Evolutionary conservation across 2,113 vertebrate genomes (phyloP).

Genomic region (Motacilla alba): DNA sequence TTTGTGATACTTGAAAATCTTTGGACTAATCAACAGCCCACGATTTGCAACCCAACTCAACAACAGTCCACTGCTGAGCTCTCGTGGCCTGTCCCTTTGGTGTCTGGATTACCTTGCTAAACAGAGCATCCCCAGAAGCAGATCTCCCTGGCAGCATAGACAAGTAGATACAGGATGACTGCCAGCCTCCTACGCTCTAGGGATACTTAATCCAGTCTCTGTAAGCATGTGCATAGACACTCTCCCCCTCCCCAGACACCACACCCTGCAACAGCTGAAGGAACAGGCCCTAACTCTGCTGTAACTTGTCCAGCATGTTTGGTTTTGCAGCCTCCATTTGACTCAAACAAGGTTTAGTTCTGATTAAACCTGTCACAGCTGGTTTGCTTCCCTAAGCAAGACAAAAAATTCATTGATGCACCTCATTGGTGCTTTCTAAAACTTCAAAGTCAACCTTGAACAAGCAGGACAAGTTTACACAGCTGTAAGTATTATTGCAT

Average conservation of each 20-base stretch:
- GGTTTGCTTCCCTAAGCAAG: slow-evolving; percentile 33
- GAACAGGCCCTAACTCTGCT: slow-evolving; percentile 11
- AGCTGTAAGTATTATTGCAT: slow-evolving; percentile 6
- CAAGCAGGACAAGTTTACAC: slow-evolving; percentile 29
- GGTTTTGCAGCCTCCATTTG: slow-evolving; percentile 27
- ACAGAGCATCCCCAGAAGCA: slow-evolving; percentile 12
- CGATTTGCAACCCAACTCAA: slow-evolving; percentile 19
- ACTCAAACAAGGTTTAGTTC: slow-evolving; percentile 10
- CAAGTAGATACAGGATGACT: slow-evolving; percentile 21
- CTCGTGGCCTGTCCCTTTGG: not conserved
- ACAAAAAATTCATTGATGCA: slow-evolving; percentile 22
- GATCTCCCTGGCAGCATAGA: not conserved
- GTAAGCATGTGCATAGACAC: not conserved
- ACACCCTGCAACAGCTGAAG: slow-evolving; percentile 60
- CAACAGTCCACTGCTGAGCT: not conserved
- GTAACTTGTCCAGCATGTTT: slow-evolving; percentile 20
- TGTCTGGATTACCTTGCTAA: not conserved
- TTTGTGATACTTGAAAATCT: slow-evolving; percentile 33
- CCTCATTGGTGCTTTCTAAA: slow-evolving; percentile 12
- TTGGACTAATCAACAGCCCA: not conserved
- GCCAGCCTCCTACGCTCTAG: not conserved
- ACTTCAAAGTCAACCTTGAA: slow-evolving; percentile 37
- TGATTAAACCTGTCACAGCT: not conserved
- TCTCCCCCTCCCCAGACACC: not conserved
- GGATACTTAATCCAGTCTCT: not conserved